Conservation (phyloP, 2,888 invertebrate genomes). For the Stenoptilia bipunctidactyla region DNA sequence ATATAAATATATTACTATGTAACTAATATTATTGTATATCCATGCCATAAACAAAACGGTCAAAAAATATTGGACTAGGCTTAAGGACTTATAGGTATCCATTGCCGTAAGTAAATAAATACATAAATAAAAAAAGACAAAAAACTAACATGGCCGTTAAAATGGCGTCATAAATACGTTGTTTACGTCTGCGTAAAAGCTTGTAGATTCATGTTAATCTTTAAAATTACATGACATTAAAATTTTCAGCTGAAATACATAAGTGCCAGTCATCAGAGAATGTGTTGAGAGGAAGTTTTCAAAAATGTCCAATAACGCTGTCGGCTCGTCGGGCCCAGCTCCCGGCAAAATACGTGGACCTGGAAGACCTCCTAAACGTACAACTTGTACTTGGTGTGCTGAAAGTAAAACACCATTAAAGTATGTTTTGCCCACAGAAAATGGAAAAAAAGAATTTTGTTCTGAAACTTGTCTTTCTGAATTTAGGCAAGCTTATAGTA, state of each 20-base stretch:
- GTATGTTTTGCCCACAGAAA: constrained; percentile 88
- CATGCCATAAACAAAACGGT: too few species aligned
- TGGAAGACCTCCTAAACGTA: constrained; percentile 84
- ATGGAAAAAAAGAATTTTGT: constrained; percentile 93
- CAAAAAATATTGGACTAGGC: too few species aligned
- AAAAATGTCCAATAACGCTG: constrained; percentile 31
- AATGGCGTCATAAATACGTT: constrained; percentile 64
- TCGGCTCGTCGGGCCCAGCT: constrained; percentile 66
- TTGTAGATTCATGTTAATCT: too few species aligned
- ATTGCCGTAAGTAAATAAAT: constrained; percentile 15
- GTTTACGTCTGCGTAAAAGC: too few species aligned
- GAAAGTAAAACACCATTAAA: constrained; percentile 86
- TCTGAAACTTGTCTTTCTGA: constrained; percentile 90
- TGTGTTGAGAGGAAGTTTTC: background rate
- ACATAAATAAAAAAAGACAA: constrained; percentile 20
- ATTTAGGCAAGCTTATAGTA: constrained; percentile 89
- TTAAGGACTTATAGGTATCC: too few species aligned
- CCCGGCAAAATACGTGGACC: constrained; percentile 76
- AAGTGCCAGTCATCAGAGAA: background rate
- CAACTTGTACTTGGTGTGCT: constrained; percentile 87
- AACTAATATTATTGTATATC: too few species aligned
- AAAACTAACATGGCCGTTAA: constrained; percentile 47
- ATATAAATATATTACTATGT: too few species aligned
- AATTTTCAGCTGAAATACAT: too few species aligned
- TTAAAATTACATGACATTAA: too few species aligned